These are phyloP conservation scores for Rambutsinella grinnellia DNA, from an alignment of 2,888 invertebrate species.

Conservation along the genomic window DNA sequence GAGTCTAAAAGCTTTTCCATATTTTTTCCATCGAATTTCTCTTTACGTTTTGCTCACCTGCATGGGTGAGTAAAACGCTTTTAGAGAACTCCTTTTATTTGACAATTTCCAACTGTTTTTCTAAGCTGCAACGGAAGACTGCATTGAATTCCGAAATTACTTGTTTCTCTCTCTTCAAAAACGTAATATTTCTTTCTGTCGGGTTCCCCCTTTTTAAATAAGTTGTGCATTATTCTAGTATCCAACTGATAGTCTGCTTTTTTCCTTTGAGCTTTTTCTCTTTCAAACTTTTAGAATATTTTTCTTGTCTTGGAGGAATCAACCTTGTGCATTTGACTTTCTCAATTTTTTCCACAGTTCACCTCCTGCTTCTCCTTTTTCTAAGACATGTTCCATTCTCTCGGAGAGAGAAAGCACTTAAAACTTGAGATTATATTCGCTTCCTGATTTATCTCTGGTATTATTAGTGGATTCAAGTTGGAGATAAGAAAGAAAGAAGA, in stretches of 20 bases:
- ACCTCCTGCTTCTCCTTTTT: neutral
- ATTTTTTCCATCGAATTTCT: too few relatives aligned
- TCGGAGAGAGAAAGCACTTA: slow-evolving; percentile 14
- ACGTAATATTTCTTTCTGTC: neutral
- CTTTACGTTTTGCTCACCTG: too few relatives aligned
- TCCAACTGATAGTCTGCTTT: neutral
- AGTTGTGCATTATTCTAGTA: neutral
- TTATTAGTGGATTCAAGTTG: slow-evolving; percentile 4
- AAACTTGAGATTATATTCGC: slow-evolving; percentile 28
- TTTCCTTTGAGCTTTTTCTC: neutral
- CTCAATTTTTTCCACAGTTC: neutral
- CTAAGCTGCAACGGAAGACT: neutral
- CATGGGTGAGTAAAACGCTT: too few relatives aligned
- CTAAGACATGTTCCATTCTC: slow-evolving; percentile 22
- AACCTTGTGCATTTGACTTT: too few relatives aligned
- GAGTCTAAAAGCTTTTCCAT: too few relatives aligned
- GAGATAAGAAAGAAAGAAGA: too few relatives aligned
- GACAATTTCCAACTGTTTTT: too few relatives aligned
- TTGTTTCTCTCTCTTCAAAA: neutral
- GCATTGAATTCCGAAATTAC: neutral
- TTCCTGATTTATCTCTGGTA: slow-evolving; percentile 23
- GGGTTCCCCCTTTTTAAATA: neutral
- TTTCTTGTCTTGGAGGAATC: neutral
- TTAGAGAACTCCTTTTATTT: too few relatives aligned
- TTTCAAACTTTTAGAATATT: neutral